phyloP scores from a whole-genome alignment of 2,888 invertebrate species.

The Drosophila picticornis region DNA sequence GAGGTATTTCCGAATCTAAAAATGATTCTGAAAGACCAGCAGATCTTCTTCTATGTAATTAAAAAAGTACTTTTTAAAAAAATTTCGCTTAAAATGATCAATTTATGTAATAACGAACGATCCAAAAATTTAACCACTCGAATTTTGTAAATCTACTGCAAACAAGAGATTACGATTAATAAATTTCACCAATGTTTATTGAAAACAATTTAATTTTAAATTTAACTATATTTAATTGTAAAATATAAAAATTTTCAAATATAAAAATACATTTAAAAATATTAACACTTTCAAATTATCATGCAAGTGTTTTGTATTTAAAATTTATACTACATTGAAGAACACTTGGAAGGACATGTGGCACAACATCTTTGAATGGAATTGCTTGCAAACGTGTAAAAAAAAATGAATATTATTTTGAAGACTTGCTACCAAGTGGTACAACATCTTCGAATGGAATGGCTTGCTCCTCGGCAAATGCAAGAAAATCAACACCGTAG shows the following conservation, averaged over 20 bases:
- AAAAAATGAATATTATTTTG: not conserved
- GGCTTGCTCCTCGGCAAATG: conserved; percentile 85
- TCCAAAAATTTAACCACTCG: too few species aligned
- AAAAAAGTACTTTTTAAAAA: not conserved
- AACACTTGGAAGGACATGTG: not conserved
- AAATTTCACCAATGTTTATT: not conserved
- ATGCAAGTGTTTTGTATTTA: not conserved
- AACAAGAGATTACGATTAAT: not conserved
- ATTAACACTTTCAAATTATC: not conserved
- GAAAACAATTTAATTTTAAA: not conserved
- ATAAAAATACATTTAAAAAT: conserved; percentile 4
- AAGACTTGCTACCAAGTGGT: conserved; percentile 43
- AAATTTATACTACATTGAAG: not conserved
- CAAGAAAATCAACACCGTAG: conserved; percentile 87
- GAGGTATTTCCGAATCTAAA: not conserved
- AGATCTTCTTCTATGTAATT: not conserved
- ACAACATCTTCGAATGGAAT: conserved; percentile 68
- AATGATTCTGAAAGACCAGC: not conserved
- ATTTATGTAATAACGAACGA: not conserved
- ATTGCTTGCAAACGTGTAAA: conserved; percentile 4
- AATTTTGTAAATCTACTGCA: not conserved
- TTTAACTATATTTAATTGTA: not conserved
- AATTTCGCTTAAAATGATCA: not conserved
- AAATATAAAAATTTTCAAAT: not conserved
- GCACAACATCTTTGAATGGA: not conserved